These are phyloP conservation scores for Actias luna DNA, from an alignment of 2,888 invertebrate genomes.

Conservation along the genomic window DNA sequence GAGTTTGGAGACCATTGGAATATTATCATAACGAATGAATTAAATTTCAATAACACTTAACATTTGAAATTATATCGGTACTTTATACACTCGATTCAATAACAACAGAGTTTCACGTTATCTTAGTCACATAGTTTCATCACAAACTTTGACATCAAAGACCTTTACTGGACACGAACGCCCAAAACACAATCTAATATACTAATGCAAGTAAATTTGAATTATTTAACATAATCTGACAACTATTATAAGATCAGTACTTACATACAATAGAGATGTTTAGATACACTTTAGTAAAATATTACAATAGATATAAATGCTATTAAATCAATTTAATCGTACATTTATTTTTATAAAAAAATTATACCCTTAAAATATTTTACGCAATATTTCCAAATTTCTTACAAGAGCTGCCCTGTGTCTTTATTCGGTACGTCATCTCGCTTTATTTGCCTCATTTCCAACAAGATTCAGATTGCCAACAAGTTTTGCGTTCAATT, in stretches of 20 bases:
- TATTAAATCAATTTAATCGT: no score
- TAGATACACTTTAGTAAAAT: no score
- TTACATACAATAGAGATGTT: no score
- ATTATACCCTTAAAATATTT: neutral
- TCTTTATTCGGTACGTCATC: conserved; percentile 36
- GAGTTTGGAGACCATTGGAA: no score
- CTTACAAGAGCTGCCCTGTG: conserved; percentile 47
- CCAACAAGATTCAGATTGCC: conserved; percentile 62
- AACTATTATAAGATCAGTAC: neutral
- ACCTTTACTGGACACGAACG: neutral
- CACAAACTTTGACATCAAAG: neutral
- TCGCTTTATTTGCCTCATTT: conserved; percentile 67
- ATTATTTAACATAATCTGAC: neutral
- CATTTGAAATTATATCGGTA: no score
- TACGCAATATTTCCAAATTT: neutral
- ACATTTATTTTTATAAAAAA: no score
- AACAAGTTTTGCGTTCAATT: conserved; percentile 65
- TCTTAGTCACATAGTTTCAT: neutral
- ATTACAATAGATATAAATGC: no score
- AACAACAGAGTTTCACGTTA: neutral
- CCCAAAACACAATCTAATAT: neutral
- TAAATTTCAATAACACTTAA: neutral
- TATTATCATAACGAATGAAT: neutral
- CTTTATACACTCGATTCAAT: no score
- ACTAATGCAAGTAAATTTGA: neutral